phyloP scores from a whole-genome alignment of 2,113 vertebrate species.

The Merops nubicus region DNA sequence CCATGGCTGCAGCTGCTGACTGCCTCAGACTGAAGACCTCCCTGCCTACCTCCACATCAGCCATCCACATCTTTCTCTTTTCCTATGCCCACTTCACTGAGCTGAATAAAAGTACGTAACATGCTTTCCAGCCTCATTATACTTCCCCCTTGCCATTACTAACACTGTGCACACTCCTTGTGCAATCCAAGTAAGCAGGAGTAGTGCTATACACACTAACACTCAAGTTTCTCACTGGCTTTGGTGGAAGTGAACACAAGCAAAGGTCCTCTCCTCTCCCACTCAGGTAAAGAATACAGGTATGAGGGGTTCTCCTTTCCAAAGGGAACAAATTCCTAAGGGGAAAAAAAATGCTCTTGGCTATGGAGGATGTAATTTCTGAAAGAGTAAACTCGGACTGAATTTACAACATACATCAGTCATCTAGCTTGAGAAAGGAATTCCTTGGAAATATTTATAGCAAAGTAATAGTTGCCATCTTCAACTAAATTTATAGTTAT shows the following conservation, averaged over 20 bases:
- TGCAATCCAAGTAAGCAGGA: background rate
- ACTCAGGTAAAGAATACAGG: background rate
- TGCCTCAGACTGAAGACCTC: background rate
- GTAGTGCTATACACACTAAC: background rate
- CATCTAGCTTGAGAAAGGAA: background rate
- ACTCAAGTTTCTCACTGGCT: background rate
- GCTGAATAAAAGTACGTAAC: background rate
- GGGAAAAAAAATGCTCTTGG: background rate
- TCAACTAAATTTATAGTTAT: background rate
- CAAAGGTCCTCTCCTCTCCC: background rate
- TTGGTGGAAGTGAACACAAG: background rate
- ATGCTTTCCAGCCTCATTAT: background rate
- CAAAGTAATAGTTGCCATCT: background rate
- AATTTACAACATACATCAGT: background rate
- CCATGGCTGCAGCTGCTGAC: background rate
- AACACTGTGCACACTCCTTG: background rate
- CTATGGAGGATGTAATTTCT: background rate
- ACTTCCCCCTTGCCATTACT: background rate
- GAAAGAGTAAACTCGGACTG: background rate
- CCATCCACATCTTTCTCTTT: background rate
- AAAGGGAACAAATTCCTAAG: background rate
- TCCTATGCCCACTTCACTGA: background rate
- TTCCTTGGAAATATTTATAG: background rate
- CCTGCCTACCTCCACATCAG: background rate
- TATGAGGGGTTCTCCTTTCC: background rate